A percentile compares a stretch with the other conserved stretches of the same genome.
Conservation (phyloP, 2,888 invertebrate genomes). For the Schizotus pectinicornis region DNA sequence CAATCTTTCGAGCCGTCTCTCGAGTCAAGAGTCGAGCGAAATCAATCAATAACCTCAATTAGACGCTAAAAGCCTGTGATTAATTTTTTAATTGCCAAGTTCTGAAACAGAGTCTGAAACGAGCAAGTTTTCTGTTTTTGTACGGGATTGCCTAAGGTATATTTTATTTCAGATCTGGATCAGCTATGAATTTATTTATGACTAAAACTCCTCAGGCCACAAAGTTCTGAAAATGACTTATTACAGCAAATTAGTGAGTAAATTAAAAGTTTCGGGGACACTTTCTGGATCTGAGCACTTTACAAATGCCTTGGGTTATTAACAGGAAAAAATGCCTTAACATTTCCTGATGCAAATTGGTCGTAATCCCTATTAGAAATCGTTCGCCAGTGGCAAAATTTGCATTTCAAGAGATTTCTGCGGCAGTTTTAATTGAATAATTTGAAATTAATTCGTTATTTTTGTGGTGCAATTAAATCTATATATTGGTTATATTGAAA, state of each 20-base stretch:
- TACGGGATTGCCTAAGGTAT: neutral
- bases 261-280: slow-evolving; percentile 36
- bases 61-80: too few species aligned
- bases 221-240: slow-evolving; percentile 30
- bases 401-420: slow-evolving; percentile 14
- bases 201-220: slow-evolving; percentile 3
- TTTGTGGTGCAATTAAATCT: too few species aligned
- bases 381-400: neutral
- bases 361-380: neutral
- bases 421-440: too few species aligned
- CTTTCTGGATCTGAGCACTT: slow-evolving; percentile 29
- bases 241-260: slow-evolving; percentile 35
- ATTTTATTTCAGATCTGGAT: slow-evolving; percentile 5
- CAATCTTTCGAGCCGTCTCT: neutral
- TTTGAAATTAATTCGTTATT: too few species aligned
- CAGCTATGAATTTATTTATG: slow-evolving; percentile 15
- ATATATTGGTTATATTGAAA: neutral
- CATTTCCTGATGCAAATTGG: slow-evolving; percentile 33
- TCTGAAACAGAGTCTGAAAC: too few species aligned
- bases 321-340: slow-evolving; percentile 32
- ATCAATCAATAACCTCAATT: too few species aligned
- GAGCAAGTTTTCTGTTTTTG: neutral
- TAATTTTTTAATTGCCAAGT: too few species aligned
- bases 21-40: neutral
- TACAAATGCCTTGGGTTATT: slow-evolving; percentile 31